Evolutionary conservation across 2,888 invertebrate genomes (phyloP).

Genomic region (Calephelis perditalis): DNA sequence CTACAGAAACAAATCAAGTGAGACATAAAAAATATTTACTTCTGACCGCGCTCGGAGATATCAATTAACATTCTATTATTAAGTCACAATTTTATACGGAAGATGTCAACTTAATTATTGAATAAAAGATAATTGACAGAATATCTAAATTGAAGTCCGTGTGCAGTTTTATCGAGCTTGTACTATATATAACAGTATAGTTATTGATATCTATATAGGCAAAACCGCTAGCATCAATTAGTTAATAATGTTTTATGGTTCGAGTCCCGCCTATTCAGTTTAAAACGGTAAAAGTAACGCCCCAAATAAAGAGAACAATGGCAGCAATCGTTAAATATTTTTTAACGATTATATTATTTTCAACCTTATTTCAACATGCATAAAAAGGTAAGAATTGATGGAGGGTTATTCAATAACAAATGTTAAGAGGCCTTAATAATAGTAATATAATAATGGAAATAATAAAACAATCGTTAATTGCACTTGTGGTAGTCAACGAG

Average conservation of each 20-base stretch:
- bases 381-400: constrained; percentile 23
- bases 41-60: too few relatives aligned
- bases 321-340: constrained; percentile 27
- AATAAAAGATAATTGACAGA: too few relatives aligned
- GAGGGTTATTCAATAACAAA: constrained; percentile 36
- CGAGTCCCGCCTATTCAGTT: constrained; percentile 17
- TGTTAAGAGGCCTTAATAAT: constrained; percentile 31
- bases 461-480: constrained; percentile 37
- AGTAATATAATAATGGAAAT: constrained; percentile 32
- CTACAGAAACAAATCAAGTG: too few relatives aligned
- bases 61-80: too few relatives aligned
- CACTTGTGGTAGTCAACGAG: constrained; percentile 35
- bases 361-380: constrained; percentile 15
- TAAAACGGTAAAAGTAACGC: constrained; percentile 30
- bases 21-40: too few relatives aligned
- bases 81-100: too few relatives aligned
- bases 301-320: constrained; percentile 30
- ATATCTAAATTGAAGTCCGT: too few relatives aligned
- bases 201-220: too few relatives aligned
- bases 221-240: constrained; percentile 8
- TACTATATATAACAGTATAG: too few relatives aligned
- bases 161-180: too few relatives aligned
- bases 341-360: constrained; percentile 26
- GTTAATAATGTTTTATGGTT: constrained; percentile 10
- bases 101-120: too few relatives aligned